Evolutionary conservation across 2,797 vertebrate species (phyloP), one percentile per base, ranked within the genome.

Genomic region (Gephyroberyx darwinii): DNA sequence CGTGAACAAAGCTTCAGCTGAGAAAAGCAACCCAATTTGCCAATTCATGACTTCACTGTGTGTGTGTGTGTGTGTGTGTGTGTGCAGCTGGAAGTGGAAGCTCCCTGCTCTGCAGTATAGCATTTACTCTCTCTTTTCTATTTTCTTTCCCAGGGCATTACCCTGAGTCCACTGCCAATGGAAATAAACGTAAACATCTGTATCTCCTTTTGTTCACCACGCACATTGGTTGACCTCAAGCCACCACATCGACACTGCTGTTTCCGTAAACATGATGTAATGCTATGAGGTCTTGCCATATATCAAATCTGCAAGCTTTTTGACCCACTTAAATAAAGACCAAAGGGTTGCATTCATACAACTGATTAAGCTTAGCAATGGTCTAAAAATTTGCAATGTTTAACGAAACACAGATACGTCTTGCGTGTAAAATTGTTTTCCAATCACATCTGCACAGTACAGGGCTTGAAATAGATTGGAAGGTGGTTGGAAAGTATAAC

Each of bases 131-230:
- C 79, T 82, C 79, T 75, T 84, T 87, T 81, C 73, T 86, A 37
- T 84, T 87, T 87, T 91, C 82, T 86, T 86, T 89, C 84, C 84
- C 86, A 86, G 71, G 74, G 76, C 81, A 85, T 88, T 84, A 85
- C 74, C 65, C 75, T n/a, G 59, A 83, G 53, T 73, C 73, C 69
- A 60, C 77, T 82, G 90, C 88, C 90, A 92, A 62, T 77, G 68
- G 75, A 92, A 92, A 92, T 90, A 92, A 91, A 89, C 83, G 77
- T 85, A 85, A 90, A 89, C 89, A 91, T 93, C 84, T 93, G 91
- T 57, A 86, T 86, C 88, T 90, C 85, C 84, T 92, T 93, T 87
- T 81, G 82, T 81, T 86, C 79, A 82, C 86, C 71, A 71, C 67
- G 72, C 83, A 85, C 63, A 61, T 65, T 54, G 81, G 70, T 86